Evolutionary conservation across 2,888 invertebrate genomes (phyloP).

Genomic region (Hypercompe scribonia): DNA sequence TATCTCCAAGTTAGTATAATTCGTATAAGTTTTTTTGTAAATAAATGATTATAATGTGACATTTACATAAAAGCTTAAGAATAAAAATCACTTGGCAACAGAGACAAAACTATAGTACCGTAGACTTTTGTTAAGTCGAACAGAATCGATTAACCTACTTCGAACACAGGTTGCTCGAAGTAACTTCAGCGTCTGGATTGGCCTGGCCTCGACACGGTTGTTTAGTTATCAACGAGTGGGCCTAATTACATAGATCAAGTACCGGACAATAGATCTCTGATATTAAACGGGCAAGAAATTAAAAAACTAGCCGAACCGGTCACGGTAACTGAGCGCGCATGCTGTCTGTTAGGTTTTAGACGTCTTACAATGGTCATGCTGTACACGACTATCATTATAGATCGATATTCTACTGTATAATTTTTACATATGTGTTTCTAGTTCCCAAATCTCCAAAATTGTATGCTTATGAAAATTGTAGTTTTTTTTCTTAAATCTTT

Average conservation of each 20-base stretch:
- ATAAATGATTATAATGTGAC: slow-evolving; percentile 39
- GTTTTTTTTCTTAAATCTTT: too few species aligned
- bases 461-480: too few species aligned
- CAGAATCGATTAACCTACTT: slow-evolving; percentile 65
- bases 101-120: slow-evolving; percentile 28
- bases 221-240: slow-evolving; percentile 69
- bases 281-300: slow-evolving; percentile 70
- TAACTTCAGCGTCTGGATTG: slow-evolving; percentile 45
- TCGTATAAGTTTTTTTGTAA: slow-evolving; percentile 34
- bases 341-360: slow-evolving; percentile 35
- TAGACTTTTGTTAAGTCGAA: slow-evolving; percentile 51
- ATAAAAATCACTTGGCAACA: background rate
- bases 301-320: slow-evolving; percentile 62
- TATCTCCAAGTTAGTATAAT: slow-evolving; percentile 31
- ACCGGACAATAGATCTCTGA: slow-evolving; percentile 65
- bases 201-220: slow-evolving; percentile 76
- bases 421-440: background rate
- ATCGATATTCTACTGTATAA: background rate
- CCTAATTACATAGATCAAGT: slow-evolving; percentile 65
- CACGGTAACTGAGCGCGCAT: slow-evolving; percentile 54
- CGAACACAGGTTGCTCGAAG: slow-evolving; percentile 29
- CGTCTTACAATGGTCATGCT: slow-evolving; percentile 34
- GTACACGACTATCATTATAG: slow-evolving; percentile 25
- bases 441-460: too few species aligned
- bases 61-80: background rate